Evolutionary conservation across 2,113 vertebrate genomes (phyloP), one percentile per base, ranked within the genome.

Genomic region (Ellobius talpinus): DNA sequence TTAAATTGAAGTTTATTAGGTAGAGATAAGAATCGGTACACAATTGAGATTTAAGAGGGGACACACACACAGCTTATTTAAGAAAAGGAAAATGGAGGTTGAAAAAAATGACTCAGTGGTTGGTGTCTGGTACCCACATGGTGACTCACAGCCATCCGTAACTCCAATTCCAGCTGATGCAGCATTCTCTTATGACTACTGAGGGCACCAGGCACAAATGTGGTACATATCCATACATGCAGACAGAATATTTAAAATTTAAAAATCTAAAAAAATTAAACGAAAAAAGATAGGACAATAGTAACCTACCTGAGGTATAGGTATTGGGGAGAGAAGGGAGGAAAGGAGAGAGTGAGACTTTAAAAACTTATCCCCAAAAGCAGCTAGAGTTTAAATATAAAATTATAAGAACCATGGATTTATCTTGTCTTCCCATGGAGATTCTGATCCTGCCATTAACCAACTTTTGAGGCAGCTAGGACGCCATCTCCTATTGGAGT

Each of bases 321-420:
- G 3, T 61, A 9, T 29, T 19, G 1, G 61, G 81, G 42, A 66
- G 8, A 17, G 29, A n/a, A 42, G 17, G 9, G 13, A 29, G 24
- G n/a, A 16, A 31, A 31, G 58, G 81, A n/a, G 52, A 82, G 33
- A 82, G 50, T 31, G 45, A 79, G 79, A 85, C 61, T 45, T 55
- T 88, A 73, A 88, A 84, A 17, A 6, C 33, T 89, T 84, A 88
- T 95, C 5, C 74, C 93, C n/a, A 74, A 92, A 89, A 94, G 82
- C 23, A 90, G 8, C 74, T 92, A 70, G 73, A 94, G 76, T 72
- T 94, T 94, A 36, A 55, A 73, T 90, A 55, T 78, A 70, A 94
- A 95, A 29, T 74, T 68, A 31, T 85, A 88, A 87, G 52, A 90
- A 85, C 39, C 36, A 16, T 55, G 79, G 74, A 85, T 92, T 66